Evolutionary conservation across 2,113 vertebrate genomes (phyloP), one percentile per base, ranked within the genome.

Genomic region (Perca schrenkii): DNA sequence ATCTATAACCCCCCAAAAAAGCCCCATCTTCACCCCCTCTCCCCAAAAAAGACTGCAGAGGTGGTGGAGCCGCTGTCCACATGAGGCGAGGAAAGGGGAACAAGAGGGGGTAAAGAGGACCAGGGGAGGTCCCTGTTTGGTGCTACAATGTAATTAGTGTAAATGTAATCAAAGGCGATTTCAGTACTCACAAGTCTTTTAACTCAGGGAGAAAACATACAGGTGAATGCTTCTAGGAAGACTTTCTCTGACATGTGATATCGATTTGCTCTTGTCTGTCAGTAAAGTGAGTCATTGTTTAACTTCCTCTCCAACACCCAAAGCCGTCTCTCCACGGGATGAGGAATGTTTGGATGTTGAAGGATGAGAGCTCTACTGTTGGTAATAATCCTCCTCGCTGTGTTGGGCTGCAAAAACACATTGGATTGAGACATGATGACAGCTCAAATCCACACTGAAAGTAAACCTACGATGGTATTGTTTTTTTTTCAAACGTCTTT

Each of bases 191-290:
- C 76, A 84, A 76, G 79, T 56, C 68, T 79, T 92, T 84, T 61
- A 82, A 57, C 69, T 73, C 46, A 17, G 21, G 61, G 46, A 85
- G 28, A 72, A 75, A 80, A 40, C 77, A 61, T 86, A 82, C 89
- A 92, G 90, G 84, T 92, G 86, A 93, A 89, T 47, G 90, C 69
- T 73, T 79, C 80, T 76, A 63, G 46, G 78, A 86, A 72, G 69
- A 75, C 84, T 82, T 84, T 86, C 80, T 83, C 91, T 86, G 90
- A 92, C 93, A 95, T 90, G 90, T 95, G 93, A 94, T 92, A 93
- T 94, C 79, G 89, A 95, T 95, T 94, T 94, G 87, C 91, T 91
- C 87, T 90, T 88, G 92, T 94, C 93, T 89, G 83, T 94, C 94
- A 94, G 89, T 88, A 83, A 85, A 89, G 87, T 90, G 90, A 89